Evolutionary conservation across 2,888 invertebrate species (phyloP), one percentile per base, ranked within the genome.

Genomic region (Epinotia demarniana): DNA sequence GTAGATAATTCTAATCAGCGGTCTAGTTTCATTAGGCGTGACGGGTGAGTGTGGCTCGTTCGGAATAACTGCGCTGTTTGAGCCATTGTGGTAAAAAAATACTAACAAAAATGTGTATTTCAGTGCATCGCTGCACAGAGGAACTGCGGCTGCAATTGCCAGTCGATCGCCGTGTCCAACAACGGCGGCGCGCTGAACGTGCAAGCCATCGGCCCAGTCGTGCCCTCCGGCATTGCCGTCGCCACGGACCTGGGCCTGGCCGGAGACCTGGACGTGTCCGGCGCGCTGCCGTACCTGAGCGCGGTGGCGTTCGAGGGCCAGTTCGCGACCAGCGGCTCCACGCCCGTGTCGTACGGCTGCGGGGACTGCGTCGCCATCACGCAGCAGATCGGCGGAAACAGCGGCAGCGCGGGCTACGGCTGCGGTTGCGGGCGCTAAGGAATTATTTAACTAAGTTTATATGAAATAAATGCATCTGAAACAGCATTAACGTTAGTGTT

Each of bases 331-430:
- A 39, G 39, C 39, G 39, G 39, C 39, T 39, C 39, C 1, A 9
- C 39, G 39, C 39, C 39, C 39, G 39, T 39, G 9, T 46, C 16
- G n/a, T 68, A 73, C 66, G 73, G 69, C 13, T 77, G 76, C 61
- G 68, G 74, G 16, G 61, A 69, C 60, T n/a, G 60, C 18, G 66
- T 61, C 43, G 74, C 55, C 77, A 85, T 57, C 72, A 68, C 67
- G 0, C 57, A 68, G 33, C 57, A 68, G 39, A 55, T 68, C 16
- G 67, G 67, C 3, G 67, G 67, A 18, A n/a, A 33, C 67, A 57
- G 39, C 57, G 19, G 67, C 27, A 67, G 66, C 33, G 33, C 33
- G 0, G 27, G 27, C 33, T 53, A 33, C 33, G 55, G 53, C 18
- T 67, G 66, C 3, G 66, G 66, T 12, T 67, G 66, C 27, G 66